A percentile compares a stretch with the other conserved stretches of the same genome.
These are phyloP conservation scores for Spodoptera litura DNA, from an alignment of 1,140 invertebrate genomes.

Conservation along the genomic window DNA sequence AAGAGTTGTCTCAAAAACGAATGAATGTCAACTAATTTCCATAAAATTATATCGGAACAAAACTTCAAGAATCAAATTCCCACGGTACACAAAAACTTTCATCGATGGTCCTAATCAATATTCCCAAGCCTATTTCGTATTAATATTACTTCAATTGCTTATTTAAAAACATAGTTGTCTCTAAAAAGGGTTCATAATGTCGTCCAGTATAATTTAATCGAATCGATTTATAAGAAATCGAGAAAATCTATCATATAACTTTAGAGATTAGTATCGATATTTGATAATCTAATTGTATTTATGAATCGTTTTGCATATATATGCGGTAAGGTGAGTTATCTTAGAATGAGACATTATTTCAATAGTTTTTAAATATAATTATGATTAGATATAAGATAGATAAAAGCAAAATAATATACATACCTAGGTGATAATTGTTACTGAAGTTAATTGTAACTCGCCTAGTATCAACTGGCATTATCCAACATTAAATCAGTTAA, in stretches of 20 bases:
- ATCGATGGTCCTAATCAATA: not conserved
- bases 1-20: not conserved
- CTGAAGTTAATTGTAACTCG: too few relatives aligned
- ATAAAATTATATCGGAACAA: not conserved
- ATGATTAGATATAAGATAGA: not conserved
- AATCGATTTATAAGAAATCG: not conserved
- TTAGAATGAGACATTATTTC: too few relatives aligned
- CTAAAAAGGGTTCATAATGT: constrained; percentile 6
- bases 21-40: not conserved
- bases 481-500: too few relatives aligned
- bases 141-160: constrained; percentile 2
- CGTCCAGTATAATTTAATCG: constrained; percentile 21
- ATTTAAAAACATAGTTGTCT: constrained; percentile 34
- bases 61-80: not conserved
- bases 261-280: constrained; percentile 6
- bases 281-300: constrained; percentile 20
- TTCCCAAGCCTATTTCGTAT: not conserved
- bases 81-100: not conserved
- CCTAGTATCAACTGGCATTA: too few relatives aligned
- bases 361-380: not conserved
- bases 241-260: constrained; percentile 36
- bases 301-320: constrained; percentile 32
- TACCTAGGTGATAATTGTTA: too few relatives aligned
- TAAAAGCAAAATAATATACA: too few relatives aligned
- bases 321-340: not conserved